These are phyloP conservation scores for Platyura marginata DNA, from an alignment of 1,140 invertebrate genomes.

Conservation along the genomic window DNA sequence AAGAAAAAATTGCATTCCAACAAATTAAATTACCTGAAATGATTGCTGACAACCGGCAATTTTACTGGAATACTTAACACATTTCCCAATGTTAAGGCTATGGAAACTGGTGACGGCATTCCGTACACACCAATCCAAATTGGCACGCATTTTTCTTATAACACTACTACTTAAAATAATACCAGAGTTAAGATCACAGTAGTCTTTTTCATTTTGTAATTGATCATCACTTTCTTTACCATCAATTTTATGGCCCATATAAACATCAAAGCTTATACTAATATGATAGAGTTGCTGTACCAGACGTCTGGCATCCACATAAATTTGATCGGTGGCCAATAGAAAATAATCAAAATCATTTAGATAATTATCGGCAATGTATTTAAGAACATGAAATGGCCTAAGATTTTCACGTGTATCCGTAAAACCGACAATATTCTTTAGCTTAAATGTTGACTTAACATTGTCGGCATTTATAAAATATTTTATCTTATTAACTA, in stretches of 20 bases:
- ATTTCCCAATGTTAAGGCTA: slow-evolving; percentile 66
- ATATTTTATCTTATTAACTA: slow-evolving; percentile 63
- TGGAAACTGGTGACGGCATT: slow-evolving; percentile 60
- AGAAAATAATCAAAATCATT: slow-evolving; percentile 84
- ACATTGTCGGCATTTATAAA: slow-evolving; percentile 45
- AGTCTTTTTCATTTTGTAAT: slow-evolving; percentile 16
- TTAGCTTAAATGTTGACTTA: slow-evolving; percentile 43
- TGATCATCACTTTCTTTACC: neutral
- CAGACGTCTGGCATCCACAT: slow-evolving; percentile 53
- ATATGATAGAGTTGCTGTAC: slow-evolving; percentile 49
- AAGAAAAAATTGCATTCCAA: no score
- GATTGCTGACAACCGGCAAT: slow-evolving; percentile 33
- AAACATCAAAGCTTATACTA: slow-evolving; percentile 63
- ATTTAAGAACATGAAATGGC: slow-evolving; percentile 72
- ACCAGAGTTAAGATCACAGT: slow-evolving; percentile 40
- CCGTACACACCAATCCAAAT: slow-evolving; percentile 70
- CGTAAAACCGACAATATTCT: slow-evolving; percentile 63
- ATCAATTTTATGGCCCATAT: slow-evolving; percentile 39
- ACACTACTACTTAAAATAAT: slow-evolving; percentile 60
- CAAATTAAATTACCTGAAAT: slow-evolving; percentile 31
- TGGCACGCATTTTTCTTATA: slow-evolving; percentile 44
- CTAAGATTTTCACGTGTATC: slow-evolving; percentile 52
- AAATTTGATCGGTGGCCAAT: slow-evolving; percentile 62
- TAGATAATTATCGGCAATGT: slow-evolving; percentile 72
- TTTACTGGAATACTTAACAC: slow-evolving; percentile 49